Conservation (phyloP, 2,113 vertebrate species). For the Ciconia stormi region DNA sequence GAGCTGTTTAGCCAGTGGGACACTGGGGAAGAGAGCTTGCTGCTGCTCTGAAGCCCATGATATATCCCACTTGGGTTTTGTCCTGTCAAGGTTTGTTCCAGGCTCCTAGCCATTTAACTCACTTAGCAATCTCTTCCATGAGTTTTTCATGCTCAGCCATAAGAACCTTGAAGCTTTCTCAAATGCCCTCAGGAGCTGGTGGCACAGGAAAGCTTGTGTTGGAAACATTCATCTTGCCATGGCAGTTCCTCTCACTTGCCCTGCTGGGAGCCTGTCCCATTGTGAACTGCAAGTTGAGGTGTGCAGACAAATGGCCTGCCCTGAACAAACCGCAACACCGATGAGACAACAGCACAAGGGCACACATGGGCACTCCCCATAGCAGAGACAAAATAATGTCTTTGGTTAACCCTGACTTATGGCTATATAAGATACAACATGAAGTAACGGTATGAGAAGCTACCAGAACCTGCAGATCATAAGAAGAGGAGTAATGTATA, state of each 20-base stretch:
- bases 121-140: background rate
- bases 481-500: background rate
- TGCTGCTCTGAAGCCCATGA: background rate
- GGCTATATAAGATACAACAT: background rate
- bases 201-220: background rate
- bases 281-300: background rate
- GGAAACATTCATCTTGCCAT: background rate
- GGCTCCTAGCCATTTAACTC: background rate
- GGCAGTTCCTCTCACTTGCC: background rate
- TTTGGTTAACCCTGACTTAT: background rate
- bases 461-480: background rate
- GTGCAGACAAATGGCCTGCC: background rate
- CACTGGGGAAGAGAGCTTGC: background rate
- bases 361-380: too few species aligned
- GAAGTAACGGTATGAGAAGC: background rate
- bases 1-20: background rate
- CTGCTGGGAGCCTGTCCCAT: background rate
- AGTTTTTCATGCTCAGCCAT: background rate
- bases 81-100: background rate
- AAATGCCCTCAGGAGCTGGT: background rate
- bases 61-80: background rate
- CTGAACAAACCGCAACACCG: background rate
- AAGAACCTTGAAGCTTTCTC: background rate
- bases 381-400: background rate
- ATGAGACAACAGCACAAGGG: background rate